Conservation (phyloP, 2,888 invertebrate genomes). For the Orthonychiurus folsomi region DNA sequence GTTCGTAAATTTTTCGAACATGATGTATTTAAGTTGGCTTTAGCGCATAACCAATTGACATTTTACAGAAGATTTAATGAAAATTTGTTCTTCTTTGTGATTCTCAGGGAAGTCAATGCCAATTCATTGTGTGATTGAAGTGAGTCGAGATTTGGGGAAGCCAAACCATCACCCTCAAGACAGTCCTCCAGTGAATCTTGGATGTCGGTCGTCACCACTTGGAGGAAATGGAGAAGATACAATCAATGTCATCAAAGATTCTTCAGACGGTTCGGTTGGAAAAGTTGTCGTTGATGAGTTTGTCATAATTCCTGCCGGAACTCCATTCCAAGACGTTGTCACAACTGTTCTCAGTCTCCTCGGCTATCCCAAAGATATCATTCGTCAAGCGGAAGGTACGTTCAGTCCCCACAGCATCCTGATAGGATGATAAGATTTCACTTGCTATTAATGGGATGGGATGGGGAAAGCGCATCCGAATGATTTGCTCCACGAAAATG, state of each 20-base stretch:
- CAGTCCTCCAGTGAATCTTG: background rate
- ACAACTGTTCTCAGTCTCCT: conserved; percentile 81
- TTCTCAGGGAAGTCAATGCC: conserved; percentile 74
- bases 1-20: no score
- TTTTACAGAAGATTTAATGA: conserved; percentile 7
- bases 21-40: no score
- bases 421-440: background rate
- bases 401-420: background rate
- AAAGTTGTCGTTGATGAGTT: conserved; percentile 66
- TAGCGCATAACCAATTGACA: no score
- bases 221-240: conserved; percentile 22
- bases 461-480: no score
- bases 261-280: conserved; percentile 54
- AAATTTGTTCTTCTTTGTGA: conserved; percentile 42
- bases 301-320: conserved; percentile 86
- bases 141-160: conserved; percentile 42
- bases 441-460: background rate
- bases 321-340: conserved; percentile 81
- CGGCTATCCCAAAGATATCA: conserved; percentile 78
- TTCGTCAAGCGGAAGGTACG: conserved; percentile 69
- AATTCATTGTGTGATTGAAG: conserved; percentile 91
- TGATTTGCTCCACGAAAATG: no score
- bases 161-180: background rate
- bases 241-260: conserved; percentile 17
- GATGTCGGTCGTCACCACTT: conserved; percentile 16